Percentiles rank a stretch among this genome's conserved stretches.
These are phyloP conservation scores for Sclerurus mexicanus DNA, from an alignment of 2,113 vertebrate species.

Conservation along the genomic window DNA sequence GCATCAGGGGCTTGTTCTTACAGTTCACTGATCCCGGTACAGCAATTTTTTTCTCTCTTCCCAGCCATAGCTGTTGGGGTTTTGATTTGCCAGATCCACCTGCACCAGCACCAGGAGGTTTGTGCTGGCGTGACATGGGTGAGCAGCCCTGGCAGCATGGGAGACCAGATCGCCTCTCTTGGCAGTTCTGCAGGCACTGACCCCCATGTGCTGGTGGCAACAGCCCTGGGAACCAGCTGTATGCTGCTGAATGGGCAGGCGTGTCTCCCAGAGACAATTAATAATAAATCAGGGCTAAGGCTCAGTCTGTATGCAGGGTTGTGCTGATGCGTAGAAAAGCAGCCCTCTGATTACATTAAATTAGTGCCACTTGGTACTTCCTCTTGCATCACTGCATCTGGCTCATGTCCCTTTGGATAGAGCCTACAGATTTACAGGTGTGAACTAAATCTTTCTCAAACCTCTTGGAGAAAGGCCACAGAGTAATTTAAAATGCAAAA, in stretches of 20 bases:
- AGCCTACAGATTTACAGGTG: not conserved
- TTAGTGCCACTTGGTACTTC: constrained; percentile 2
- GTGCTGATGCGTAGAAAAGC: constrained; percentile 14
- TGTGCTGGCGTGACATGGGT: not conserved
- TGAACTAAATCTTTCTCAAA: not conserved
- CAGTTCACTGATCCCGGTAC: not conserved
- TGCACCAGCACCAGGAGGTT: not conserved
- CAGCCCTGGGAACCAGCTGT: not conserved
- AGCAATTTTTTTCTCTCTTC: not conserved
- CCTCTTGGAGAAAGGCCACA: not conserved
- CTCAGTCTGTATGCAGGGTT: not conserved
- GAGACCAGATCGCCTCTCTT: not conserved
- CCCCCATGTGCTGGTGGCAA: not conserved
- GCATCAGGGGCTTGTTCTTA: not conserved
- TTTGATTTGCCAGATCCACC: not conserved
- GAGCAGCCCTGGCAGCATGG: not conserved
- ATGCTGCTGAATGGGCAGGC: not conserved
- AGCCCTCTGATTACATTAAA: constrained; percentile 16
- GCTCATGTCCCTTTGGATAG: not conserved
- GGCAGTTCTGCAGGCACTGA: not conserved
- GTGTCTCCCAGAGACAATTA: not conserved
- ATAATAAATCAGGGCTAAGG: not conserved
- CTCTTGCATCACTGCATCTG: constrained; percentile 5
- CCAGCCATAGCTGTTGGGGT: not conserved
- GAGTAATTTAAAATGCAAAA: not conserved